Base-by-base conservation (phyloP, 64 coral and sea anemone genomes). In the Actinia equina region DNA sequence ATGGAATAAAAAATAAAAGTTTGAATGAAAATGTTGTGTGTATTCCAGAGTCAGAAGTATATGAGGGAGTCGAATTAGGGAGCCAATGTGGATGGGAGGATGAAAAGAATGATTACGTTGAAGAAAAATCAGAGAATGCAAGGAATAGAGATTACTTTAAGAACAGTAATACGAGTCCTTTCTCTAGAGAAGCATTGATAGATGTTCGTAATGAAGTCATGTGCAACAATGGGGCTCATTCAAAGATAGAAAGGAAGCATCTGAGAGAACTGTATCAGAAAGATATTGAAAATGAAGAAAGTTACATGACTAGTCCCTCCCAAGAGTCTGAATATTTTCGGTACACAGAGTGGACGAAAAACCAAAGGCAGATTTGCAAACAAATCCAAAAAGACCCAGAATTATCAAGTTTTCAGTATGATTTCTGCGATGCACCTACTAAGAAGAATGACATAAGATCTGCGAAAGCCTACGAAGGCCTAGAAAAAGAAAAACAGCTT, bases 281-380 rank as follows among this genome's bases (percentile, higher is more conserved):
- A 51, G 80, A 42, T 6, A 74, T 20, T 23, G 20, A 69, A 10
- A 15, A 74, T 41, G 69, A 41, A 74, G 69, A 25, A 26, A 30
- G n/a, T 14, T 5, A 74, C 13, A 15, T 4, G 20, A 63, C 83
- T 30, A 18, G 9, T 53, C 16, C 83, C 12, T 62, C 59, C 23
- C 83, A 85, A 61, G 83, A 85, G 43, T 61, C 54, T 57, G 83
- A 85, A 43, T 49, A 77, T 30, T 92, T 92, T 87, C 44, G 69
- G 17, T 87, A 77, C 20, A 92, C 84, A 71, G 81, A 92, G 51
- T 92, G 90, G 85, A 83, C 63, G 83, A 71, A 83, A 9, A 55
- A 82, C 14, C 90, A 92, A 63, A 62, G 65, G 7, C 20, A 87
- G 16, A 82, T 82, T 4, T 92, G 84, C 25, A 60, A 59, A 44